These are phyloP conservation scores for Cheilinus undulatus DNA, from an alignment of 2,113 vertebrate genomes.

Conservation along the genomic window DNA sequence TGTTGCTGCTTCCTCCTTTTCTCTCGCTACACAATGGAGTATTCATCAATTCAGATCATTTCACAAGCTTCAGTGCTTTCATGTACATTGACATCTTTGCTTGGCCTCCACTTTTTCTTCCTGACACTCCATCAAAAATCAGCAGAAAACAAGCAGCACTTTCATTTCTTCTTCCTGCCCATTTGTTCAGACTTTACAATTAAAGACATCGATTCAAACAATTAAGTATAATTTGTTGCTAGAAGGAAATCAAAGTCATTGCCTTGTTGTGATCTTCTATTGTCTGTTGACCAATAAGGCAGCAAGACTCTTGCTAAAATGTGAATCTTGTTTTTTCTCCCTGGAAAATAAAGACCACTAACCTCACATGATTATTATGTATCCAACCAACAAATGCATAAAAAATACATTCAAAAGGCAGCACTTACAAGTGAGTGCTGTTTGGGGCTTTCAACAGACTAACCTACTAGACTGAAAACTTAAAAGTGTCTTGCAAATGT, in stretches of 20 bases:
- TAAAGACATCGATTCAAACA: constrained; percentile 20
- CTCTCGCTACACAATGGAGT: not conserved
- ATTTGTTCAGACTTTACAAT: constrained; percentile 33
- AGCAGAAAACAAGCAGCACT: constrained; percentile 6
- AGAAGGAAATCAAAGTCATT: constrained; percentile 35
- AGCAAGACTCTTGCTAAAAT: no score
- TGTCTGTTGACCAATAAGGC: no score
- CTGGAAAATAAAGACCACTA: no score
- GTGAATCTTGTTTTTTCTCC: no score
- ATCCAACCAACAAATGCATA: no score
- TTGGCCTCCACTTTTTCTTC: not conserved
- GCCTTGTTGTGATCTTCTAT: constrained; percentile 6
- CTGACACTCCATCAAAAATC: not conserved
- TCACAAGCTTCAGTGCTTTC: not conserved
- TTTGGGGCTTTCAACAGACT: no score
- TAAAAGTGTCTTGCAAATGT: no score
- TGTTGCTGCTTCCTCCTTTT: not conserved
- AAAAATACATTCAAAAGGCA: no score
- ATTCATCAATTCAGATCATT: constrained; percentile 1
- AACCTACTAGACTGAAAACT: no score
- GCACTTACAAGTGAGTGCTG: no score
- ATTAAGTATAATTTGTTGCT: constrained; percentile 2
- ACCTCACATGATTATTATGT: no score
- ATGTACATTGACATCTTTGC: not conserved
- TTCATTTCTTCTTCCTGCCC: constrained; percentile 25